phyloP scores from a whole-genome alignment of 2,797 vertebrate genomes.

The Rhynchonycteris naso region DNA sequence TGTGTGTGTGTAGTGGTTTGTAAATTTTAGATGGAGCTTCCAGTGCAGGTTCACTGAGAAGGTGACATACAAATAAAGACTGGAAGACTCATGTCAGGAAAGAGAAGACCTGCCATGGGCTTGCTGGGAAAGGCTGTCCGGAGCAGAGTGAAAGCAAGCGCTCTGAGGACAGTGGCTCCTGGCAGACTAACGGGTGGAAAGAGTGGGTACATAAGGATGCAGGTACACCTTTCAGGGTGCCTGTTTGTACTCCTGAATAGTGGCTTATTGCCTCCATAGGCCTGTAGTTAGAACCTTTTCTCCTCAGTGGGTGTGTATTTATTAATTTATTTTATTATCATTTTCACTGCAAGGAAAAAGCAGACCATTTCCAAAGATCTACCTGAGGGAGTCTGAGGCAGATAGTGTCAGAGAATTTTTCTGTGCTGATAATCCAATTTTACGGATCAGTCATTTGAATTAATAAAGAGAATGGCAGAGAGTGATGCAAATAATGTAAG shows the following conservation, averaged over 20 bases:
- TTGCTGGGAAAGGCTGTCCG: background rate
- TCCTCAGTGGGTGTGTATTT: background rate
- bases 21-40: background rate
- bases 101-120: background rate
- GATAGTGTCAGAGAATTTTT: background rate
- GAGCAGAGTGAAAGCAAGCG: background rate
- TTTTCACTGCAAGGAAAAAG: background rate
- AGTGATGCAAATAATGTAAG: slow-evolving; percentile 21
- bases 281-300: background rate
- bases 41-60: background rate
- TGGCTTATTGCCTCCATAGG: background rate
- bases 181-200: too few relatives aligned
- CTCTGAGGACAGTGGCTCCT: background rate
- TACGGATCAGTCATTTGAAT: slow-evolving; percentile 58
- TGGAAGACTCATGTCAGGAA: background rate
- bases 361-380: slow-evolving; percentile 1
- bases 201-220: background rate
- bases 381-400: background rate
- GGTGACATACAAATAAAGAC: background rate
- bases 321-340: background rate
- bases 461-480: slow-evolving; percentile 5
- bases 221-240: background rate
- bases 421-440: slow-evolving; percentile 5
- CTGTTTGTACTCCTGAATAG: background rate
- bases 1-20: background rate